These are phyloP conservation scores for Otus scops DNA, from an alignment of 2,797 vertebrate species.

Conservation along the genomic window DNA sequence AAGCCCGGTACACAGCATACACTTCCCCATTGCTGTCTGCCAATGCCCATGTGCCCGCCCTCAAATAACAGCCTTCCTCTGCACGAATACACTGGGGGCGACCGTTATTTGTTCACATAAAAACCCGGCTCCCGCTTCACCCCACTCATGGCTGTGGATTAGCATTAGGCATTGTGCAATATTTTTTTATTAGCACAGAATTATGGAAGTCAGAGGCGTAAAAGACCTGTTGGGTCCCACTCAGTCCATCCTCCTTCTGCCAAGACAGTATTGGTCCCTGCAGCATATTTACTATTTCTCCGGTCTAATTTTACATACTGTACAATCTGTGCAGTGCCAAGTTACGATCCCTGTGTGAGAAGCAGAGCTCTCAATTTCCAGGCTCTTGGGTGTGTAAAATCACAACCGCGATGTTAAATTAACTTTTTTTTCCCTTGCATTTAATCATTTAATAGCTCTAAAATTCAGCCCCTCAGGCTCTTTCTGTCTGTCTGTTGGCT, in stretches of 20 bases:
- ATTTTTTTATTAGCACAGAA: conserved; percentile 43
- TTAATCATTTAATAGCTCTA: conserved; percentile 71
- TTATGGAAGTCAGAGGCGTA: conserved; percentile 60
- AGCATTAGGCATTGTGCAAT: background rate
- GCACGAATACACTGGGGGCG: rapidly evolving
- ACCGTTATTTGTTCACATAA: background rate
- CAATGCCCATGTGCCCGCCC: rapidly evolving
- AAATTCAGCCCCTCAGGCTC: conserved; percentile 67
- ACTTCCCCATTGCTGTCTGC: background rate
- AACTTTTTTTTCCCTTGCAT: conserved; percentile 46
- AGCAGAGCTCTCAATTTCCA: conserved; percentile 56
- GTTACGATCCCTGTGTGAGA: conserved; percentile 57
- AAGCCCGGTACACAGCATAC: rapidly evolving
- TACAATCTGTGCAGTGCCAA: conserved; percentile 62
- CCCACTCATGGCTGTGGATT: background rate
- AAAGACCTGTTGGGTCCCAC: conserved; percentile 68
- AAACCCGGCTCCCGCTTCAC: background rate
- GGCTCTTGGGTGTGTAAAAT: conserved; percentile 71
- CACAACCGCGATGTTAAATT: conserved; percentile 62
- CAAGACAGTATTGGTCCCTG: conserved; percentile 67
- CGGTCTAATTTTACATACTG: conserved; percentile 63
- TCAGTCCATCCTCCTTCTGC: conserved; percentile 67
- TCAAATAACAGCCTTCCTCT: background rate
- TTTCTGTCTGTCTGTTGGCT: conserved; percentile 59
- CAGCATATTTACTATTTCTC: conserved; percentile 59